These are phyloP conservation scores for Gobionotothen gibberifrons DNA, from an alignment of 2,797 vertebrate species.

Conservation along the genomic window DNA sequence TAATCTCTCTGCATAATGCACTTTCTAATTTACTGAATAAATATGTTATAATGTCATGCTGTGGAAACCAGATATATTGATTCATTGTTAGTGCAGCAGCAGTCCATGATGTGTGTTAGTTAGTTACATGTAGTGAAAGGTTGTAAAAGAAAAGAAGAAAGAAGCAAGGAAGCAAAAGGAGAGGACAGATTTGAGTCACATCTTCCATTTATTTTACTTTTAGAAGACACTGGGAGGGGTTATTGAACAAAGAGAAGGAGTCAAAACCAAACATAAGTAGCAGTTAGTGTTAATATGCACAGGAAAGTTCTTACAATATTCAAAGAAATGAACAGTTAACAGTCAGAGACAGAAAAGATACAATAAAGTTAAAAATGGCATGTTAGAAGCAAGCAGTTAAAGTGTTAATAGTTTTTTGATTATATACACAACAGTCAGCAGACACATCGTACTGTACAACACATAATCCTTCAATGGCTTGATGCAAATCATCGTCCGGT, in stretches of 20 bases:
- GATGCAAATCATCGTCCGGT: constrained; percentile 46
- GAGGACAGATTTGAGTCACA: constrained; percentile 81
- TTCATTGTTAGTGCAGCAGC: constrained; percentile 11
- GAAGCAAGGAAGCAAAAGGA: constrained; percentile 56
- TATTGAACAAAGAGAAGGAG: constrained; percentile 68
- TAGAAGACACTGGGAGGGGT: constrained; percentile 80
- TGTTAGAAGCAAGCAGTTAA: constrained; percentile 82
- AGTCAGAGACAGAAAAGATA: constrained; percentile 74
- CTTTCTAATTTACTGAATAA: constrained; percentile 2
- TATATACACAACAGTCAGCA: constrained; percentile 84
- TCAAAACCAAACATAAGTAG: constrained; percentile 76
- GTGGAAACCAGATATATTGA: constrained; percentile 11
- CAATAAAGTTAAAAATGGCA: constrained; percentile 73
- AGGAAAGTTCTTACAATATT: constrained; percentile 77
- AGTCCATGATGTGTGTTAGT: constrained; percentile 45
- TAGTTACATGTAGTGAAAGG: constrained; percentile 50
- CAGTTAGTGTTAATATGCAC: constrained; percentile 82
- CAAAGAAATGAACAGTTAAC: constrained; percentile 75
- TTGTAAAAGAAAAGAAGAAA: constrained; percentile 37
- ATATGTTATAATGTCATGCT: constrained; percentile 15
- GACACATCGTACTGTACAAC: constrained; percentile 59
- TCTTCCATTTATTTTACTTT: constrained; percentile 84
- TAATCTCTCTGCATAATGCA: background rate
- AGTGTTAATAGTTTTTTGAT: constrained; percentile 77
- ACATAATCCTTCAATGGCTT: constrained; percentile 52